Evolutionary conservation across 2,888 invertebrate species (phyloP), one percentile per base, ranked within the genome.

Genomic region (Acholoe squamosa): DNA sequence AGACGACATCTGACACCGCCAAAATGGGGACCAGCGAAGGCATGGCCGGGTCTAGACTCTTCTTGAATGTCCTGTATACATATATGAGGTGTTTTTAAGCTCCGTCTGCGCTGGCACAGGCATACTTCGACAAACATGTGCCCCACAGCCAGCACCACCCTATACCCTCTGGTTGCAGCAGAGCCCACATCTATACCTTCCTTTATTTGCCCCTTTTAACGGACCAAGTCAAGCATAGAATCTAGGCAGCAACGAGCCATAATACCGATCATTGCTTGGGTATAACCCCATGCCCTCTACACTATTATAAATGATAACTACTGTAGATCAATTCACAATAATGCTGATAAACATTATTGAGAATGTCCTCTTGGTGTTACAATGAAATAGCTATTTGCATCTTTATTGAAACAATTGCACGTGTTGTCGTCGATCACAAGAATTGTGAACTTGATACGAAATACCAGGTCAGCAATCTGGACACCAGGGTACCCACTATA

Each of bases 41-140:
- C 28, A 71, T 14, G 71, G 71, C 71, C 71, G 28, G 28, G 71
- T 28, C 61, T 14, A n/a, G 61, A 61, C 61, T 61, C 61, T 61
- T 61, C 71, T 71, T 71, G 71, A 71, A 71, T 71, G 71, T 71
- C 71, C 71, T 71, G 71, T 71, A 71, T 71, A 71, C 71, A 71
- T 71, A 71, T 71, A 71, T 25, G 71, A 28, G 71, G 28, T 71
- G 71, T 71, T 71, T 71, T 71, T 71, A 71, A 28, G 71, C 71
- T 14, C 28, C 14, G 71, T 28, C 71, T 28, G n/a, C 28, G 71
- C 25, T 28, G 71, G 71, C 28, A 71, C 71, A 71, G 71, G 25
- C 71, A 71, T 28, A 71, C 71, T 71, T 71, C 16, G 71, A 71
- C 71, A 71, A 71, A 71, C 71, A 71, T 28, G 22, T 61, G 61